Evolutionary conservation across 2,113 vertebrate species (phyloP).

Genomic region (Arenaria interpres): DNA sequence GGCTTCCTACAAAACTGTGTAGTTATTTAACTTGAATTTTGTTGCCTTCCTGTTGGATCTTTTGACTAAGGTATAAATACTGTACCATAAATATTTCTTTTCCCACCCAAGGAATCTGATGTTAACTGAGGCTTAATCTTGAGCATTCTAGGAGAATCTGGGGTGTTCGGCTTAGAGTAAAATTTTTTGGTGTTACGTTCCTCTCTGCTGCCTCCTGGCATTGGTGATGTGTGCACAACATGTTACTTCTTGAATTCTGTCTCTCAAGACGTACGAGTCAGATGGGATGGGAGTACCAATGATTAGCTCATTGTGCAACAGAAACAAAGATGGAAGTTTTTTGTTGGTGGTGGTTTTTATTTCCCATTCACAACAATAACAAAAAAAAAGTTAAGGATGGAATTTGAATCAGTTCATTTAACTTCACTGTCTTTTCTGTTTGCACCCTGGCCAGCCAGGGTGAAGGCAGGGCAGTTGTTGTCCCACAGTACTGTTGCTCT

Average conservation of each 20-base stretch:
- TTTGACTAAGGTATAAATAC: constrained; percentile 11
- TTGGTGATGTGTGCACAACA: not conserved
- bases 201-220: not conserved
- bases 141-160: not conserved
- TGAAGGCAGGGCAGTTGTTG: not conserved
- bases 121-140: not conserved
- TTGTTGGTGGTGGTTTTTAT: not conserved
- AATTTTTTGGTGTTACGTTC: not conserved
- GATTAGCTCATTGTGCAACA: not conserved
- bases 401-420: not conserved
- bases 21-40: constrained; percentile 22
- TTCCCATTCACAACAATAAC: too few species aligned
- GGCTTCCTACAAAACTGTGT: constrained; percentile 11
- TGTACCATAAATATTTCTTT: constrained; percentile 23
- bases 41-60: constrained; percentile 8
- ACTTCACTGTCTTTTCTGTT: not conserved
- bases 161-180: not conserved
- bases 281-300: not conserved
- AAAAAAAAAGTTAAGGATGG: too few species aligned
- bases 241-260: not conserved
- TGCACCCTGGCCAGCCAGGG: not conserved
- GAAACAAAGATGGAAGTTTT: not conserved
- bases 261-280: not conserved
- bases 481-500: not conserved
- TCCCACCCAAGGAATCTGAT: not conserved